A percentile compares a stretch with the other conserved stretches of the same genome.
These are phyloP conservation scores for Syndactyla subalaris DNA, from an alignment of 2,797 vertebrate genomes.

Conservation along the genomic window DNA sequence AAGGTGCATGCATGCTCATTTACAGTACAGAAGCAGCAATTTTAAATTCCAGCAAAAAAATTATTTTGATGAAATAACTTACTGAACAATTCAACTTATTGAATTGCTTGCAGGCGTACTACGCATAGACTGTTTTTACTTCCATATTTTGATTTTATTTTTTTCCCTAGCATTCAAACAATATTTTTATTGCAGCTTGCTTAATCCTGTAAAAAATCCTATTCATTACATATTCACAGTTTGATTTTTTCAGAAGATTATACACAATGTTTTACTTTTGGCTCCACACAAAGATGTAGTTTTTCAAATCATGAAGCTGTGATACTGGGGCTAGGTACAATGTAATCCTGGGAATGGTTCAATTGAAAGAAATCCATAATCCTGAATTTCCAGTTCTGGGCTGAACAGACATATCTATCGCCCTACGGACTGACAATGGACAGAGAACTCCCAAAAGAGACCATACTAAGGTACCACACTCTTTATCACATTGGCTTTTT, in stretches of 20 bases:
- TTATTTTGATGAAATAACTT: neutral
- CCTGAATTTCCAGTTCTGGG: neutral
- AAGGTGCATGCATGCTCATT: neutral
- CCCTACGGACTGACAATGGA: neutral
- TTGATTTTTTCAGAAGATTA: neutral
- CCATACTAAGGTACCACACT: neutral
- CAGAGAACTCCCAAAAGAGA: neutral
- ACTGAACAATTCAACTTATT: neutral
- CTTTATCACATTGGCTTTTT: neutral
- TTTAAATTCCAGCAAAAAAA: neutral
- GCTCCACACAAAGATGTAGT: neutral
- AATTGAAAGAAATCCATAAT: neutral
- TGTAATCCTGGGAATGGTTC: neutral
- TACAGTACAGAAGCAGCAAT: neutral
- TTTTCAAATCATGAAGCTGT: neutral
- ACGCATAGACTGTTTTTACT: neutral
- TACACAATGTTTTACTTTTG: neutral
- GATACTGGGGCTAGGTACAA: neutral
- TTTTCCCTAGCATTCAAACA: neutral
- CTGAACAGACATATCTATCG: neutral
- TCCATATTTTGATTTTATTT: neutral
- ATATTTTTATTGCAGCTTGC: neutral
- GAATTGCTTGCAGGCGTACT: neutral
- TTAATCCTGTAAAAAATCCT: neutral
- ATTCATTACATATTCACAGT: neutral